Conservation (phyloP, 1,140 invertebrate species). For the Drosophila pseudoobscura region DNA sequence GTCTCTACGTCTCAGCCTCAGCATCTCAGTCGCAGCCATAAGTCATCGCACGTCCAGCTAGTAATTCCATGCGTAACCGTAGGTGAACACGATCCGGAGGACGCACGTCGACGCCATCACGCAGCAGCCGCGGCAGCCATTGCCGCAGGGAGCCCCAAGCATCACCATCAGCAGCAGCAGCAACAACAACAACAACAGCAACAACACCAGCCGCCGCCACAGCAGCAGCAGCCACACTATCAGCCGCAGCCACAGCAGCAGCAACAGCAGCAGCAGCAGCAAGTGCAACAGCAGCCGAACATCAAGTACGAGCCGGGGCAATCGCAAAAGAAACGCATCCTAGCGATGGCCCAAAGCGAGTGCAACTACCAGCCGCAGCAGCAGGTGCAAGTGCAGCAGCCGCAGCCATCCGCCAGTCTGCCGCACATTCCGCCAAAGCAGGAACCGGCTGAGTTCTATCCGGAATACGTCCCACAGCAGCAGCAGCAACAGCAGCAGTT, state of each 20-base stretch:
- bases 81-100: conserved; percentile 90
- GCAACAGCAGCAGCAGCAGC: conserved; percentile 84
- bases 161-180: conserved; percentile 70
- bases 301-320: conserved; percentile 85
- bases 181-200: conserved; percentile 81
- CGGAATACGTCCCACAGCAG: conserved; percentile 54
- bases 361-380: conserved; percentile 85
- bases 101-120: conserved; percentile 84
- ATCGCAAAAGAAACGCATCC: conserved; percentile 93
- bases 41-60: conserved; percentile 86
- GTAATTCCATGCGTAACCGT: conserved; percentile 93
- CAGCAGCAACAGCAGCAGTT: conserved; percentile 42
- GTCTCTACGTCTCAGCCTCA: conserved; percentile 27
- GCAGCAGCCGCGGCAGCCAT: conserved; percentile 70
- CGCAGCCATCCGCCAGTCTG: conserved; percentile 54
- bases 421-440: conserved; percentile 81
- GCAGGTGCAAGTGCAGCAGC: conserved; percentile 76
- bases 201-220: conserved; percentile 4
- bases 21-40: conserved; percentile 71
- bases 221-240: conserved; percentile 64
- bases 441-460: conserved; percentile 80
- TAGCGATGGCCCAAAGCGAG: conserved; percentile 93
- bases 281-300: conserved; percentile 58
- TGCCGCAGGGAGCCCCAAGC: conserved; percentile 82
- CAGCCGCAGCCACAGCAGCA: conserved; percentile 59